phyloP scores from a whole-genome alignment of 2,797 vertebrate species.

The Artibeus jamaicensis region DNA sequence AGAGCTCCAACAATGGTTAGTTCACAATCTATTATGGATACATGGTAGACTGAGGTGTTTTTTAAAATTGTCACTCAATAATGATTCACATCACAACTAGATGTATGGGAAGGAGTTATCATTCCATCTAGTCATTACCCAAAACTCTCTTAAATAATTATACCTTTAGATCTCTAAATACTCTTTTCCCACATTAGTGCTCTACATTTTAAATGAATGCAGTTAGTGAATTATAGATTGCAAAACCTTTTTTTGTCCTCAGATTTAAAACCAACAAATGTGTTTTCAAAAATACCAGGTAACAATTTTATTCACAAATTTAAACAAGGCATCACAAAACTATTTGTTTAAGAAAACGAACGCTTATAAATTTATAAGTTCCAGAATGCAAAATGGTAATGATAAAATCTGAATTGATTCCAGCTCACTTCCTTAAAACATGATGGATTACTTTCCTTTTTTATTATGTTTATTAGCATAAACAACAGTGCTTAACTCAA shows the following conservation, averaged over 20 bases:
- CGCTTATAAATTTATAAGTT: conserved; percentile 76
- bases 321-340: conserved; percentile 81
- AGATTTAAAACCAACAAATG: not conserved
- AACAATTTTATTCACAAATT: conserved; percentile 82
- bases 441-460: conserved; percentile 26
- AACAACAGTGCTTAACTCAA: conserved; percentile 74
- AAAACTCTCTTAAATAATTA: conserved; percentile 30
- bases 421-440: conserved; percentile 45
- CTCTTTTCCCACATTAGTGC: not conserved
- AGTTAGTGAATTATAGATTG: not conserved
- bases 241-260: not conserved
- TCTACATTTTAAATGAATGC: conserved; percentile 30
- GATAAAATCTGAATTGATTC: conserved; percentile 40
- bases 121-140: conserved; percentile 29
- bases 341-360: conserved; percentile 71
- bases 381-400: conserved; percentile 71
- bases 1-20: not conserved
- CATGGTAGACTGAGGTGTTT: not conserved
- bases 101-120: not conserved
- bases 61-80: conserved; percentile 25
- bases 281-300: not conserved
- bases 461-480: conserved; percentile 46
- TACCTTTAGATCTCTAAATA: conserved; percentile 45
- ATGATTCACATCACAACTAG: conserved; percentile 10
- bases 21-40: not conserved